Conservation (phyloP, 2,797 vertebrate genomes). For the Siniperca undulata region DNA sequence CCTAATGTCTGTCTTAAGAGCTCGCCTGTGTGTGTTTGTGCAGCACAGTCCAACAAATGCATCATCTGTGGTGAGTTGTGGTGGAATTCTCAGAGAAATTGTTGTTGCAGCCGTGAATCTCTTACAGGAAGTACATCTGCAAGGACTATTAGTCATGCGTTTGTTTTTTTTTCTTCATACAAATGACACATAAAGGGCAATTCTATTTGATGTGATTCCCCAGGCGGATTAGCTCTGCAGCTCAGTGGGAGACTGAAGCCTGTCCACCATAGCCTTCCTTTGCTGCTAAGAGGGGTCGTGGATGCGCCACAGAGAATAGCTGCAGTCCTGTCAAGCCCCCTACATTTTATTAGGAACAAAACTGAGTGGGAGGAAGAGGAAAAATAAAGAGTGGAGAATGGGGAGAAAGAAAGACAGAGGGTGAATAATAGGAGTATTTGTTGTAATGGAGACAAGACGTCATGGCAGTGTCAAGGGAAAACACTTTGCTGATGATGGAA, state of each 20-base stretch:
- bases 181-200: slow-evolving; percentile 54
- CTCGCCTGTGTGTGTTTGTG: slow-evolving; percentile 30
- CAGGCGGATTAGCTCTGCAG: slow-evolving; percentile 44
- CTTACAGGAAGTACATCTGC: slow-evolving; percentile 33
- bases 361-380: slow-evolving; percentile 40
- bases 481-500: slow-evolving; percentile 58
- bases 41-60: slow-evolving; percentile 34
- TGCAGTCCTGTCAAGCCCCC: slow-evolving; percentile 19
- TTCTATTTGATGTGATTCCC: slow-evolving; percentile 61
- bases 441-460: slow-evolving; percentile 58
- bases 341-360: slow-evolving; percentile 55
- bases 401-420: slow-evolving; percentile 23
- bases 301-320: slow-evolving; percentile 30
- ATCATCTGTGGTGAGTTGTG: slow-evolving; percentile 24
- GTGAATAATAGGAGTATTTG: slow-evolving; percentile 59
- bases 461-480: slow-evolving; percentile 59
- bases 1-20: slow-evolving; percentile 34
- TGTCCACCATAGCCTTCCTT: slow-evolving; percentile 37
- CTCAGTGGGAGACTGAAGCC: slow-evolving; percentile 53
- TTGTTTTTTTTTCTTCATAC: slow-evolving; percentile 3
- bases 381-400: slow-evolving; percentile 5
- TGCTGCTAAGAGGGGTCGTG: slow-evolving; percentile 42
- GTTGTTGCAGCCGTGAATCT: slow-evolving; percentile 31
- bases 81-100: slow-evolving; percentile 30
- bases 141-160: slow-evolving; percentile 54